These are phyloP conservation scores for Cryptomyrus ogoouensis DNA, from an alignment of 2,113 vertebrate species.

Conservation along the genomic window DNA sequence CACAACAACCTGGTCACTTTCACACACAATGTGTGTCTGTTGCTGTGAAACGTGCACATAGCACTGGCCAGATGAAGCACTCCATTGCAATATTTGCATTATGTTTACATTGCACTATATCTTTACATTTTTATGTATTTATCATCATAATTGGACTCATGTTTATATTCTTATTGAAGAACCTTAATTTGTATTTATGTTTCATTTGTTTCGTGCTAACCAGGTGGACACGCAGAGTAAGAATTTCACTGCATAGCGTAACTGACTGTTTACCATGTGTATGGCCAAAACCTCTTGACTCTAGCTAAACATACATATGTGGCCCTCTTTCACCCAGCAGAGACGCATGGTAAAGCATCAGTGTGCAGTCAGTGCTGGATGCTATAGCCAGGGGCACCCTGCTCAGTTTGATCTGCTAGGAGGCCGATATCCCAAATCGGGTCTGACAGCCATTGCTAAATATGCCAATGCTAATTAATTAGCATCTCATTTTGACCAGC, in stretches of 20 bases:
- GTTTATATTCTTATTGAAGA: not conserved
- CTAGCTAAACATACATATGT: not conserved
- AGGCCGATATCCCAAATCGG: slow-evolving; percentile 84
- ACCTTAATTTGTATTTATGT: not conserved
- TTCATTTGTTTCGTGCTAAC: not conserved
- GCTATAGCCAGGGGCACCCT: slow-evolving; percentile 12
- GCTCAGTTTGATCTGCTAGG: slow-evolving; percentile 66
- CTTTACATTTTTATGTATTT: not conserved
- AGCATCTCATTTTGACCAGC: slow-evolving; percentile 88
- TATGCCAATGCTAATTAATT: slow-evolving; percentile 98
- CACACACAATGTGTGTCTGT: not conserved
- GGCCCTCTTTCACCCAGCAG: not conserved
- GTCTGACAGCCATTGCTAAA: slow-evolving; percentile 90
- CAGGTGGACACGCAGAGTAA: not conserved
- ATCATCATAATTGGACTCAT: not conserved
- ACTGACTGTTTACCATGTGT: not conserved
- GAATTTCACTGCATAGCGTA: not conserved
- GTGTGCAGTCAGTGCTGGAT: not conserved
- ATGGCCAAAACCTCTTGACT: not conserved
- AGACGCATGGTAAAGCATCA: not conserved
- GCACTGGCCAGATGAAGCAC: not conserved
- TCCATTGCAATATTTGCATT: not conserved
- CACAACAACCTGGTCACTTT: not conserved
- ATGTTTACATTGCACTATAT: not conserved
- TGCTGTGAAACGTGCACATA: not conserved